These are phyloP conservation scores for Lamellibrachia luymesi DNA, from an alignment of 1,140 invertebrate species.

Conservation along the genomic window DNA sequence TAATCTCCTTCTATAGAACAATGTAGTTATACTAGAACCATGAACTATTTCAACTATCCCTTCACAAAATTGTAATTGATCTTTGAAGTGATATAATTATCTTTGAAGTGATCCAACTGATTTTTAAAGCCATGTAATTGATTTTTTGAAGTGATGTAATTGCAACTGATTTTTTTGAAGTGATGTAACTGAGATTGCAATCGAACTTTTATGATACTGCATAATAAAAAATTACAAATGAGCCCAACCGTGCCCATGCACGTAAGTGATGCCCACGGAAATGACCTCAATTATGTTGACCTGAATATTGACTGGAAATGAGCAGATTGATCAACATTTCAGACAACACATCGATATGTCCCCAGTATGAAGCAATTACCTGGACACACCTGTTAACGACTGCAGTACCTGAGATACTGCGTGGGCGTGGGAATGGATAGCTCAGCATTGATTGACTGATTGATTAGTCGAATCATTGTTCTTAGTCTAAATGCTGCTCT, in stretches of 20 bases:
- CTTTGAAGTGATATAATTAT: too few relatives aligned
- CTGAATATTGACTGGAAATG: not conserved
- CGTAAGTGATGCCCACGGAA: too few relatives aligned
- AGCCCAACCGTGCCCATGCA: not conserved
- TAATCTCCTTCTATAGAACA: too few relatives aligned
- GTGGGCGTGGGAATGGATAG: not conserved
- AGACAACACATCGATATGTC: not conserved
- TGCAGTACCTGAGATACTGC: not conserved
- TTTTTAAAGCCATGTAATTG: too few relatives aligned
- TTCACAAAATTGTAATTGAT: too few relatives aligned
- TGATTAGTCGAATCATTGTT: not conserved
- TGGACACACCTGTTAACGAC: not conserved
- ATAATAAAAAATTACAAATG: not conserved
- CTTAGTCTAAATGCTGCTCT: not conserved
- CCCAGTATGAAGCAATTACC: not conserved
- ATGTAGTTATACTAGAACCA: too few relatives aligned
- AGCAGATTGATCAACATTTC: not conserved
- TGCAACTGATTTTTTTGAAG: too few relatives aligned
- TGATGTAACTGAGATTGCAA: too few relatives aligned
- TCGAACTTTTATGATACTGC: too few relatives aligned
- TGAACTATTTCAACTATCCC: too few relatives aligned
- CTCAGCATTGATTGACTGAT: not conserved
- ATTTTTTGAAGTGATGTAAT: too few relatives aligned
- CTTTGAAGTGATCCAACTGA: too few relatives aligned
- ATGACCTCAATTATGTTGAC: not conserved